Base-by-base conservation (phyloP, 2,113 vertebrate genomes). In the Bostrychus sinensis region DNA sequence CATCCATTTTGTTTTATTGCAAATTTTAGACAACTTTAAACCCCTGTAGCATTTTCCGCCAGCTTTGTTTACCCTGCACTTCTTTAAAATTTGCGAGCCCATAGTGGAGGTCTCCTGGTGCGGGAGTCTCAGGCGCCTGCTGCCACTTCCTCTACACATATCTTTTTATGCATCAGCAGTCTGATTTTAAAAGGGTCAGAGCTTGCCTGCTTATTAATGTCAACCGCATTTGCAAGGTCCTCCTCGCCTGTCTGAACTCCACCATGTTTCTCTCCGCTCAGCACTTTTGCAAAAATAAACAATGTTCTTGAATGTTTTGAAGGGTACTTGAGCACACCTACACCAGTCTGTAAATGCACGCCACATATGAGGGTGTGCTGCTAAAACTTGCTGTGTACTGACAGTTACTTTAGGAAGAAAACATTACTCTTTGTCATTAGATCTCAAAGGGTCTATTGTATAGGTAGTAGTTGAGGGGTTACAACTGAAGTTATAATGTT, bases 111-210 rank as follows among this genome's bases (percentile, higher is more conserved):
- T 66, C 51, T 60, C 58, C 55, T 32, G 36, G 64, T 58, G 65
- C 57, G 22, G 68, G 66, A 43, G 77, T 70, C 36, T 34, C 23
- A 19, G 43, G 19, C 60, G 60, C 41, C 36, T 58, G 66, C 70
- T 56, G 42, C 70, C 51, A 45, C 57, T 63, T 66, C 48, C 70
- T 43, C 42, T 56, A 10, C 17, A 50, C 64, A 46, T 46, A 63
- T 85, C 56, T 78, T 80, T 87, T 85, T 76, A 86, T 88, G 77
- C 82, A 86, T 81, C 72, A 76, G 79, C 69, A 68, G 32, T 67
- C 78, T 86, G 75, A 80, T 79, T 79, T 79, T 84, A 71, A 78
- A 77, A 84, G 58, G 59, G 66, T 75, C 69, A 75, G 63, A 64
- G 25, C 73, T 68, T 70, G 16, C 68, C 62, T 60, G 63, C 76